Conservation (phyloP, 2,113 vertebrate species). For the Fregetta grallaria region DNA sequence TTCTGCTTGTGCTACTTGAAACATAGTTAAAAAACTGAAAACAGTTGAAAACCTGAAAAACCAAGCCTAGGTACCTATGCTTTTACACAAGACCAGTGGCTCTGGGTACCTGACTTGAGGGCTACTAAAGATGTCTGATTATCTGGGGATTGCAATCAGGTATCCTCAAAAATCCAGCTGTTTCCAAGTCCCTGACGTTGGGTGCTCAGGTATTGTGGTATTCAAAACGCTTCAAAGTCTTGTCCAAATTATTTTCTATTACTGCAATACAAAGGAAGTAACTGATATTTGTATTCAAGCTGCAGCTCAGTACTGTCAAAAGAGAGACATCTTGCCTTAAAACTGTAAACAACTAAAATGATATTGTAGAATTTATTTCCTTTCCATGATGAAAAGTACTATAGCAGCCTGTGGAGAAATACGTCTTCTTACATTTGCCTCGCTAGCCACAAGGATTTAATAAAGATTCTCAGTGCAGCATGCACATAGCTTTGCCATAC, state of each 20-base stretch:
- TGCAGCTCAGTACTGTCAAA: not conserved
- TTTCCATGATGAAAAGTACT: not conserved
- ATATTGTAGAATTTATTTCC: not conserved
- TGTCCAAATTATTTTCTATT: not conserved
- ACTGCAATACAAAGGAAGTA: not conserved
- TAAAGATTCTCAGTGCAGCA: not conserved
- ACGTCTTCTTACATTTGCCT: not conserved
- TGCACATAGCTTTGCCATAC: not conserved
- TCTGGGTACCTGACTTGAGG: not conserved
- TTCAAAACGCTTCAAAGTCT: not conserved
- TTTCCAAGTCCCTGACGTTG: not conserved
- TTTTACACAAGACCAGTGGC: not conserved
- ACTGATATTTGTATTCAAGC: not conserved
- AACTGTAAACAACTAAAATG: not conserved
- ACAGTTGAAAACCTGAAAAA: not conserved
- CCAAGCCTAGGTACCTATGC: not conserved
- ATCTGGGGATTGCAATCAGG: not conserved
- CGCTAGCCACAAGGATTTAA: not conserved
- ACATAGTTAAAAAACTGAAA: not conserved
- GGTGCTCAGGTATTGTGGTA: not conserved
- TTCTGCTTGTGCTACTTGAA: not conserved
- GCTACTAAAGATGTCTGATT: not conserved
- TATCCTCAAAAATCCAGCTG: not conserved
- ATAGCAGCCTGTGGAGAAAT: not conserved
- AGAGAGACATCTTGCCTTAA: not conserved